Base-by-base conservation (phyloP, 1,140 invertebrate species). In the Micrasema minimum region DNA sequence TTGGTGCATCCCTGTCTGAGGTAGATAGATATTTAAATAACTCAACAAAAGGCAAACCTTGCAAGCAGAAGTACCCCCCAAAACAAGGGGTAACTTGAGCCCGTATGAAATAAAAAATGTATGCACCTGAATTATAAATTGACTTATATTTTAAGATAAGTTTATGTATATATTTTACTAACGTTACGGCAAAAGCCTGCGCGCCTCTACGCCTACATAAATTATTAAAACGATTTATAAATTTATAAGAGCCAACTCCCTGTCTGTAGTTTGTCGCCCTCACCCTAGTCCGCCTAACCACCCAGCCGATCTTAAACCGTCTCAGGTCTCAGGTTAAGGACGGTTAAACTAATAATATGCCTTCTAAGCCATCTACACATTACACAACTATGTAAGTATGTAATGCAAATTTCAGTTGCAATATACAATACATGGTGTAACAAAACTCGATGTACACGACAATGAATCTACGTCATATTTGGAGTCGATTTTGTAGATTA, bases 181-280 rank as follows among this genome's bases (percentile, higher is more conserved):
- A 69, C 53, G 41, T 59, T 69, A 69, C 67, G 45, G 53, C 35
- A 53, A 66, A 38, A 59, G 66, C 55, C 43, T 35, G 67, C 53
- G 46, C 61, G 69, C 48, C 46, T 64, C 22, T 66, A 65, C 61
- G 48, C 45, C 46, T 64, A 51, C 69, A 71, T 71, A 48, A 71
- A 71, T 71, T 71, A 71, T 71, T 71, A 71, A 71, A 71, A 57
- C 69, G 69, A 71, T 71, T 71, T 71, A 71, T 61, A 71, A 71
- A 71, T 71, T 71, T 71, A 71, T 71, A 71, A 71, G 41, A 69
- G 62, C 46, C 59, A 31, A 55, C 53, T 55, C 55, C 51, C 38
- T 20, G 66, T 59, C 67, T 48, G 67, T 61, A 68, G 66, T 69
- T 61, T 69, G 53, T 61, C 61, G 59, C 38, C n/a, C 50, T 18